Base-by-base conservation (phyloP, 2,113 vertebrate species). In the Laticauda laticaudata region DNA sequence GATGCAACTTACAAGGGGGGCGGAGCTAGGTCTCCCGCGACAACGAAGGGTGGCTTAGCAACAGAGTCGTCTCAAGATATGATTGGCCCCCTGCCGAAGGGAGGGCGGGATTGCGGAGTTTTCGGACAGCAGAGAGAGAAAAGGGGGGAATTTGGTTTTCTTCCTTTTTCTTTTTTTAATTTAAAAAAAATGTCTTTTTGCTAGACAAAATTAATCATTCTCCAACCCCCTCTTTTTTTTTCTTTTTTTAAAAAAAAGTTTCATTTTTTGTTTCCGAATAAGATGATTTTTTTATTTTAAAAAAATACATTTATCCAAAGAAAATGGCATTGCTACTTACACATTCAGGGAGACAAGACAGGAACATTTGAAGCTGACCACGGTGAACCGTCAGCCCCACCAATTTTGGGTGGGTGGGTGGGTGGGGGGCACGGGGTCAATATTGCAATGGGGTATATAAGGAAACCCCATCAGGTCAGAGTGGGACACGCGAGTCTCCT, bases 1-100 rank as follows among this genome's bases (percentile, higher is more conserved):
- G 94, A 92, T 95, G 98, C 97, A 97, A 98, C 98, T 98, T 98
- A 98, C 98, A 97, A 98, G 97, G 97, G 91, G 93, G 97, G 93
- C 93, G 96, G 96, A 95, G 97, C 97, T 98, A 94, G 69, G 93
- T 91, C 91, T 94, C 93, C 88, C 14, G 86, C 87, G 92, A 95
- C 94, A 94, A 93, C 98, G 97, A 97, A 97, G 95, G 97, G 97
- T 96, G 97, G 96, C 96, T 97, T 97, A 98, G 98, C 97, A 98
- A 98, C 97, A 97, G 96, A 96, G 95, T 97, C 98, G 97, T 98
- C 98, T 97, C 97, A 97, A 97, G 97, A 97, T 98, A 98, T 97
- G 98, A 97, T 97, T 97, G 97, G 98, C 18, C 97, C 97, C 94
- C 95, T 95, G 96, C 96, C 93, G 97, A 96, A 95, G 97, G 96